Evolutionary conservation across 2,797 vertebrate genomes (phyloP).

Genomic region (Cynopterus sphinx): DNA sequence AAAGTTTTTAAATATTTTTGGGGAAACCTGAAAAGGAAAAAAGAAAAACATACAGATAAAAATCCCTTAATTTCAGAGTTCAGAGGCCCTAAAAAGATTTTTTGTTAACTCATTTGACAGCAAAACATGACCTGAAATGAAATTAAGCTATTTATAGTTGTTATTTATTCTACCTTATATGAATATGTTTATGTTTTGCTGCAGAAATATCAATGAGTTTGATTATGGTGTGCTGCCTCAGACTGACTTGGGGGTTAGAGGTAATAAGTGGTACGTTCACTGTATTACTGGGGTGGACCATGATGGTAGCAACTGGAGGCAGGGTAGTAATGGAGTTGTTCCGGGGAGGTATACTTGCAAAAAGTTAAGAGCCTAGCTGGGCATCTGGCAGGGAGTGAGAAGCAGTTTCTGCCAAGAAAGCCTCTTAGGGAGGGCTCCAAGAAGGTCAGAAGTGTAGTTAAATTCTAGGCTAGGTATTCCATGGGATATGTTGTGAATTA

Average conservation of each 20-base stretch:
- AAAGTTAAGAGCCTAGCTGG: not conserved
- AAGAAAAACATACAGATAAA: not conserved
- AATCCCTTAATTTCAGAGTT: not conserved
- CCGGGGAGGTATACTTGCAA: not conserved
- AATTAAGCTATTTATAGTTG: not conserved
- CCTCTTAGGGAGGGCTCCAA: not conserved
- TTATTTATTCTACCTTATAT: not conserved
- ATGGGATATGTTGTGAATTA: not conserved
- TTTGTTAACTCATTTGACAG: constrained; percentile 36
- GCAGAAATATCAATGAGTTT: not conserved
- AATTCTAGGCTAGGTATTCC: not conserved
- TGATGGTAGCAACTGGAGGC: not conserved
- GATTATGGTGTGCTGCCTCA: not conserved
- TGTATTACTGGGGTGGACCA: not conserved
- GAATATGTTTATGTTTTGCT: not conserved
- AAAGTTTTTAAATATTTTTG: not conserved
- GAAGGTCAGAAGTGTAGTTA: not conserved
- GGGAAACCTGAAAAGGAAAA: not conserved
- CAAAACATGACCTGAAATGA: constrained; percentile 30
- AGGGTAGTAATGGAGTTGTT: not conserved
- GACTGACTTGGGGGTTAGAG: not conserved
- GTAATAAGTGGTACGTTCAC: not conserved
- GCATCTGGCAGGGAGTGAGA: not conserved
- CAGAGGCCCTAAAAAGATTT: not conserved
- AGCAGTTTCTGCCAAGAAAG: constrained; percentile 26